These are phyloP conservation scores for Chrysomallon squamiferum DNA, from an alignment of 1,140 invertebrate species.

Conservation along the genomic window DNA sequence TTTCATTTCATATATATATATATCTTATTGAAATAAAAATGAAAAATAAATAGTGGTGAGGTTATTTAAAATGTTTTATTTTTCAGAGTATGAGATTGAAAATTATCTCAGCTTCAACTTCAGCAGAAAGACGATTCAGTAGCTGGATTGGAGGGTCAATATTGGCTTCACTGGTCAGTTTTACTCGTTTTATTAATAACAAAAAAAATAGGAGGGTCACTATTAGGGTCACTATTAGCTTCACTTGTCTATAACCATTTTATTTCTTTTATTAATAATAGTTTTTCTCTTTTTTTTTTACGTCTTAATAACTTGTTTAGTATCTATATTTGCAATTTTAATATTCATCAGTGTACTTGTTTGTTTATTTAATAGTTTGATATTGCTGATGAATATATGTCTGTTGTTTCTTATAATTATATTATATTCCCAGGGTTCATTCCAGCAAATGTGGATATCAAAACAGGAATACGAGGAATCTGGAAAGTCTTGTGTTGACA, in stretches of 20 bases:
- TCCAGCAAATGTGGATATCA: conserved; percentile 98
- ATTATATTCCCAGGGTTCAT: conserved; percentile 74
- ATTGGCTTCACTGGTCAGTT: conserved; percentile 79
- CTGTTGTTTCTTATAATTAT: neutral
- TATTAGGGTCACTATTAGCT: neutral
- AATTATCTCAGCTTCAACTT: conserved; percentile 74
- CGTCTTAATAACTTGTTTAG: too few species aligned
- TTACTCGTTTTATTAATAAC: neutral
- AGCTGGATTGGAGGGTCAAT: conserved; percentile 98
- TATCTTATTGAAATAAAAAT: too few species aligned
- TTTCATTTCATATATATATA: too few species aligned
- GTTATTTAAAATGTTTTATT: too few species aligned
- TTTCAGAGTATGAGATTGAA: conserved; percentile 81
- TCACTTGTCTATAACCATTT: too few species aligned
- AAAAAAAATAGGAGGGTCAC: neutral
- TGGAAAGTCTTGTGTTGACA: conserved; percentile 89
- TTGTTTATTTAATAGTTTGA: neutral
- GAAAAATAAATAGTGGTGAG: too few species aligned
- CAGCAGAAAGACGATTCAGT: conserved; percentile 85
- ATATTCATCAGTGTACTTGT: too few species aligned
- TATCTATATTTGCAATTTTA: neutral
- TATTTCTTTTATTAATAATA: too few species aligned
- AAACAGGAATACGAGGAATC: conserved; percentile 96
- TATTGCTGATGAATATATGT: neutral
- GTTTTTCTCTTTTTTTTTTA: too few species aligned